These are phyloP conservation scores for Chalcosyrphus nemorum DNA, from an alignment of 2,888 invertebrate species.

Conservation along the genomic window DNA sequence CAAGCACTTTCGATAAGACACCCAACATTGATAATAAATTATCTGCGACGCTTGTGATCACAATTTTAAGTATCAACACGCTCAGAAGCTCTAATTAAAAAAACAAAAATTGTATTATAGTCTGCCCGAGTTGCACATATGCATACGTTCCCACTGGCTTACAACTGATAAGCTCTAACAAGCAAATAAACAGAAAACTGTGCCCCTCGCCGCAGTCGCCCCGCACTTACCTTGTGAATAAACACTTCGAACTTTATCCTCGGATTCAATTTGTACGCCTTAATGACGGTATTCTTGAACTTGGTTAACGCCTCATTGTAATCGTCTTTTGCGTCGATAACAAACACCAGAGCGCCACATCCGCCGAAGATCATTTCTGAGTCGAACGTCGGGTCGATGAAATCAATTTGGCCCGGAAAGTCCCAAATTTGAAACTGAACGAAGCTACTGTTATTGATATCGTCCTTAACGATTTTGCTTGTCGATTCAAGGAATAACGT, in stretches of 20 bases:
- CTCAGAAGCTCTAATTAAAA: not conserved
- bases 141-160: conserved; percentile 19
- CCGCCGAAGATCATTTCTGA: conserved; percentile 98
- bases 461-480: conserved; percentile 98
- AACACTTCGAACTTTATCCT: conserved; percentile 99
- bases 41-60: not conserved
- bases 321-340: conserved; percentile 99
- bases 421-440: conserved; percentile 99
- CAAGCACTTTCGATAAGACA: conserved; percentile 35
- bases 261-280: conserved; percentile 97
- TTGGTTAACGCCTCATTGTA: conserved; percentile 97
- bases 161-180: not conserved
- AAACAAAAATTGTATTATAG: not conserved
- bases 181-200: not conserved
- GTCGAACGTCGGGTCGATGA: conserved; percentile 97
- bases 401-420: conserved; percentile 99
- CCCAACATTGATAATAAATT: not conserved
- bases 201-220: no score
- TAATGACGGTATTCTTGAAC: conserved; percentile 95
- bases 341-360: conserved; percentile 98
- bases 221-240: conserved; percentile 91
- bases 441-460: conserved; percentile 97
- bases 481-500: conserved; percentile 99
- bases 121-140: conserved; percentile 4
- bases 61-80: not conserved